Evolutionary conservation across 2,888 invertebrate species (phyloP).

Genomic region (Blastobasis adustella): DNA sequence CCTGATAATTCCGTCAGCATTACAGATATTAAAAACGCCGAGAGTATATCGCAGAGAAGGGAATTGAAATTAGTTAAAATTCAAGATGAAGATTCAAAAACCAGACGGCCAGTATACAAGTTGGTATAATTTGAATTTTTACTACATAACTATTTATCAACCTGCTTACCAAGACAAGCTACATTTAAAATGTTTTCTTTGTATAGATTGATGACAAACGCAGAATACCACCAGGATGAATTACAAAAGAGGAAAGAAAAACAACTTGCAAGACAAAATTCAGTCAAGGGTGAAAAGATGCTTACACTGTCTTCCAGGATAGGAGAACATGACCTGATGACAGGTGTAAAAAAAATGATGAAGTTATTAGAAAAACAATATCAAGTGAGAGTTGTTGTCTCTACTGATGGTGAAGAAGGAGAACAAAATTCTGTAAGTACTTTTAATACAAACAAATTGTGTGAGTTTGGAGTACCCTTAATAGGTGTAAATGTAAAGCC

Average conservation of each 20-base stretch:
- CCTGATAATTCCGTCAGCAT: constrained; percentile 74
- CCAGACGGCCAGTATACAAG: constrained; percentile 80
- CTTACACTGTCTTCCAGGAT: constrained; percentile 77
- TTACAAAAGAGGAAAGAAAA: constrained; percentile 66
- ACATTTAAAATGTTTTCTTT: background rate
- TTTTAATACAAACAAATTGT: too few relatives aligned
- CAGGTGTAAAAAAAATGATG: constrained; percentile 76
- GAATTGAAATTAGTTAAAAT: constrained; percentile 82
- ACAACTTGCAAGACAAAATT: constrained; percentile 50
- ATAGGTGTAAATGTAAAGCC: too few relatives aligned
- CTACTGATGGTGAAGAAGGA: constrained; percentile 57
- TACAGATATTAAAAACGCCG: constrained; percentile 79
- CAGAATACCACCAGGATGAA: constrained; percentile 79
- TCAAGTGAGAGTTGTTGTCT: constrained; percentile 77
- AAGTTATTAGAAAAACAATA: constrained; percentile 80
- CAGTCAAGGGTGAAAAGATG: constrained; percentile 77
- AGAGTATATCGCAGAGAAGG: constrained; percentile 79
- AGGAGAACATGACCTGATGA: constrained; percentile 78
- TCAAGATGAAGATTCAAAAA: constrained; percentile 79
- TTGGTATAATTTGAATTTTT: constrained; percentile 26
- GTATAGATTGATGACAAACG: constrained; percentile 75
- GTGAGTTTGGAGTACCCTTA: too few relatives aligned
- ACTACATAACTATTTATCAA: too few relatives aligned
- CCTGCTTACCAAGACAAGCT: too few relatives aligned
- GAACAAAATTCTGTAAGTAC: constrained; percentile 37